Evolutionary conservation across 2,113 vertebrate species (phyloP), one percentile per base, ranked within the genome.

Genomic region (Alosa alosa): DNA sequence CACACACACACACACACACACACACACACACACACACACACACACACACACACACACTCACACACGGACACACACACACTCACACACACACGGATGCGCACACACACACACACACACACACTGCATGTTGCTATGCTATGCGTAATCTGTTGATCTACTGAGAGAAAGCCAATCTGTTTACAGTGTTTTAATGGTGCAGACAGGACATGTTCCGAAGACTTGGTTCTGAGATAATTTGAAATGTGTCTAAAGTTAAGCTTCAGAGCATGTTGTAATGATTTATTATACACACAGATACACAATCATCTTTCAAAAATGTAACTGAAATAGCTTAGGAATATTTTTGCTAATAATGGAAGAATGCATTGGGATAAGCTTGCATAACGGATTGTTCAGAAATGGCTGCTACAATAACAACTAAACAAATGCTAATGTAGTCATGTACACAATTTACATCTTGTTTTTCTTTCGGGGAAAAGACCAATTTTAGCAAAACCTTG

Each of bases 41-140:
- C 45, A 22, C 31, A 22, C 41, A 44, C 41, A 31, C 31, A 31
- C 31, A 31, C 31, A 31, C 31, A 31, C 31, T 31, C 31, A 31
- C 31, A 31, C 41, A 44, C 41, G n/a, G n/a, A n/a, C n/a, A n/a
- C n/a, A 84, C 41, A 84, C 57, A 75, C 83, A n/a, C n/a, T n/a
- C n/a, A 84, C 57, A 84, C 13, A 36, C 49, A 49, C 15, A 44
- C 41, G 4, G 2, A 44, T 4, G 4, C 41, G 4, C 41, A 4
- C 41, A 44, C 41, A 44, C 4, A 44, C 41, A 44, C 64, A 84
- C 18, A 41, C 83, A 68, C 18, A 44, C 36, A 50, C 55, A 55
- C 20, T 45, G 18, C 44, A n/a, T 64, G 64, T 45, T 84, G 52
- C 36, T 22, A 46, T 17, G 57, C 39, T 45, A 15, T 17, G 72